A percentile compares a stretch with the other conserved stretches of the same genome.
phyloP scores from a whole-genome alignment of 2,888 invertebrate genomes.

The Eremobia ochroleuca region DNA sequence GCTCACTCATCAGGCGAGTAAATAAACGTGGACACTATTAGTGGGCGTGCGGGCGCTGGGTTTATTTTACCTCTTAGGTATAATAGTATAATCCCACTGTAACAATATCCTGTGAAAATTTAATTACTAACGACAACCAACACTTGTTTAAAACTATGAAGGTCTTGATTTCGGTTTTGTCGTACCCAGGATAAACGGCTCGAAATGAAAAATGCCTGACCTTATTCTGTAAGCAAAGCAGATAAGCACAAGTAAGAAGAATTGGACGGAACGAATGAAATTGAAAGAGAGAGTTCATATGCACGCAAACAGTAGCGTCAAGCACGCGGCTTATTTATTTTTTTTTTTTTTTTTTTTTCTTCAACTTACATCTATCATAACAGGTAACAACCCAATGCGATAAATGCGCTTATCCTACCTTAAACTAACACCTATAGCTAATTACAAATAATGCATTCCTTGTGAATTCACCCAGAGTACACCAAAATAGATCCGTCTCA shows the following conservation, averaged over 20 bases:
- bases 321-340: background rate
- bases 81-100: conserved; percentile 18
- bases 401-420: too few relatives aligned
- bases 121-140: background rate
- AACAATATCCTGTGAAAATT: conserved; percentile 37
- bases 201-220: background rate
- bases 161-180: conserved; percentile 11
- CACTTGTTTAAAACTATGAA: conserved; percentile 5
- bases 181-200: background rate
- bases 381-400: too few relatives aligned
- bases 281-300: background rate
- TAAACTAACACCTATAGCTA: too few relatives aligned
- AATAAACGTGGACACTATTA: conserved; percentile 62
- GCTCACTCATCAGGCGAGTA: conserved; percentile 69
- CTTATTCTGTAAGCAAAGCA: conserved; percentile 2
- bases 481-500: too few relatives aligned
- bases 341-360: too few relatives aligned
- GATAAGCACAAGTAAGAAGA: background rate
- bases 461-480: too few relatives aligned
- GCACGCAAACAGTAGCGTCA: too few relatives aligned
- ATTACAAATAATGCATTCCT: too few relatives aligned
- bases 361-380: too few relatives aligned
- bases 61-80: conserved; percentile 39
- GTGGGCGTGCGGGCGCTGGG: conserved; percentile 13
- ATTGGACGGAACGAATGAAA: background rate